Conservation (phyloP, 2,113 vertebrate species). For the Labrus mixtus region DNA sequence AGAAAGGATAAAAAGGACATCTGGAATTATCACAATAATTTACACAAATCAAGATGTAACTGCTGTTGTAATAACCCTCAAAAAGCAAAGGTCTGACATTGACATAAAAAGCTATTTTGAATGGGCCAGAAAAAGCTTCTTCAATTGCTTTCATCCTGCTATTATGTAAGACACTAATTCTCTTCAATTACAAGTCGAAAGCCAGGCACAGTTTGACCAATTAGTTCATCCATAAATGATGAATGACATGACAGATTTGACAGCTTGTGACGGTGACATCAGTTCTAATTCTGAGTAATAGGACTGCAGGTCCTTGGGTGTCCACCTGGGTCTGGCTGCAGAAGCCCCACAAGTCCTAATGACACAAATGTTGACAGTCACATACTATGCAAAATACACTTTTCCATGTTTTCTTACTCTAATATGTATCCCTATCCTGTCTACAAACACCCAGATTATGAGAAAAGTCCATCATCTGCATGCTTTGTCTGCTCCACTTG, state of each 20-base stretch:
- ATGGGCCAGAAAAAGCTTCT: conserved; percentile 9
- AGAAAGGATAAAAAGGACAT: conserved; percentile 41
- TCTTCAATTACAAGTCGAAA: conserved; percentile 14
- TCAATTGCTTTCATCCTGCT: conserved; percentile 32
- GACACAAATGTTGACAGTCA: too few relatives aligned
- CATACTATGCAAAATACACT: too few relatives aligned
- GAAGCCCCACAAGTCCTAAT: too few relatives aligned
- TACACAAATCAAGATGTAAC: conserved; percentile 30
- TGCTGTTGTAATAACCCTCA: background rate
- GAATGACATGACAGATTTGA: conserved; percentile 4
- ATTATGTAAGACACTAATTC: conserved; percentile 32
- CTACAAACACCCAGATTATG: too few relatives aligned
- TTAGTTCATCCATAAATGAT: background rate
- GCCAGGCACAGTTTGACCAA: background rate
- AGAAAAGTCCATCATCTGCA: too few relatives aligned
- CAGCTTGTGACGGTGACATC: background rate
- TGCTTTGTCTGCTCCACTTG: too few relatives aligned
- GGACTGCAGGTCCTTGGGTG: too few relatives aligned
- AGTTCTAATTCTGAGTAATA: too few relatives aligned
- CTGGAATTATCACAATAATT: background rate
- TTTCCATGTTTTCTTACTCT: too few relatives aligned
- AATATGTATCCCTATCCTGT: too few relatives aligned
- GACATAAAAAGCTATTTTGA: conserved; percentile 29
- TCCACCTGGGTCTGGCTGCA: too few relatives aligned
- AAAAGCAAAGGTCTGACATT: background rate